Evolutionary conservation across 2,113 vertebrate species (phyloP).

Genomic region (Rhea americana): DNA sequence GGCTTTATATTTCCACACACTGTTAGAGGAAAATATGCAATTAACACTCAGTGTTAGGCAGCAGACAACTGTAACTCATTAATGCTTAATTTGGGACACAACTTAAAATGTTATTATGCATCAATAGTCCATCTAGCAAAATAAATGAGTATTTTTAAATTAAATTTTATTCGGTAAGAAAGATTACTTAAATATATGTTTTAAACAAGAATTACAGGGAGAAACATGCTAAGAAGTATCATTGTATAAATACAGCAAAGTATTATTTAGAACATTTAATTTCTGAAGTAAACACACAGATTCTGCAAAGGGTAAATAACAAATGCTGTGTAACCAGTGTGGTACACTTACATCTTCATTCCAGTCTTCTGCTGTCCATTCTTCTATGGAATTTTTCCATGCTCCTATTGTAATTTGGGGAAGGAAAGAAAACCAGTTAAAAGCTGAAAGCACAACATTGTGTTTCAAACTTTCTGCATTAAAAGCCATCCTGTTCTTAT

Average conservation of each 20-base stretch:
- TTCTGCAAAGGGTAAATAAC: neutral
- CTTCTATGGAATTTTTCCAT: slow-evolving; percentile 90
- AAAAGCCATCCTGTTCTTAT: neutral
- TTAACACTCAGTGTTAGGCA: neutral
- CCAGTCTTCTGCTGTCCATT: slow-evolving; percentile 96
- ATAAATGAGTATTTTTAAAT: neutral
- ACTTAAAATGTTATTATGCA: neutral
- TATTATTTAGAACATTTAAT: neutral
- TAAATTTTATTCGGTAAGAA: neutral
- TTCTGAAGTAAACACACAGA: neutral
- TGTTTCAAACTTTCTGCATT: neutral
- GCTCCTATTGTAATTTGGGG: slow-evolving; percentile 73
- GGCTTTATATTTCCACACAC: neutral
- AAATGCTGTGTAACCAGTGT: neutral
- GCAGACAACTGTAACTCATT: neutral
- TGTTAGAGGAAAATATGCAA: neutral
- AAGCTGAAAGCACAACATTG: neutral
- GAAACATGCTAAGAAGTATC: neutral
- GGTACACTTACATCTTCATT: slow-evolving; percentile 90
- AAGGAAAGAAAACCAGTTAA: slow-evolving; percentile 6
- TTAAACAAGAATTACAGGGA: neutral
- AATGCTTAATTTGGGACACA: neutral
- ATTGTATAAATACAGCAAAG: neutral
- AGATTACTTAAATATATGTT: neutral
- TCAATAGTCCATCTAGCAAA: neutral